Base-by-base conservation (phyloP, 2,888 invertebrate species). In the Pyrrhosoma nymphula region DNA sequence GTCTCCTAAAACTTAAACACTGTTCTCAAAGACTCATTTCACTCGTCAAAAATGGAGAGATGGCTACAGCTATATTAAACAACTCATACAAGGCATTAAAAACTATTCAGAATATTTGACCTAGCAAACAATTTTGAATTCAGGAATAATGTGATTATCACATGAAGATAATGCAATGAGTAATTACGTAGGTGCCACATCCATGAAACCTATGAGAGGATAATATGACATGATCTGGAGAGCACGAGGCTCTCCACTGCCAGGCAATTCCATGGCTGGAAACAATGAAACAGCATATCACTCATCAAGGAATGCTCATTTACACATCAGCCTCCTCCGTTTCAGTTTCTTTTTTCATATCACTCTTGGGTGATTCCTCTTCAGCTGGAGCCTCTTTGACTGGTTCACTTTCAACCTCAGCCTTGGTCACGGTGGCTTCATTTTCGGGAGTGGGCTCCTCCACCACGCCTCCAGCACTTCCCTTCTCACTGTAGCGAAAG, bases 401-500 rank as follows among this genome's bases (percentile, higher is more conserved):
- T 47, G 93, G 69, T 55, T 93, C 93, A 35, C 39, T 93, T 55
- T 93, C 93, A 12, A 16, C 47, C 47, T 93, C 93, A 4, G 75
- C 69, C 75, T 93, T 93, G 16, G 69, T 69, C 47, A 93, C 93
- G n/a, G 93, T 47, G n/a, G 69, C 18, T 75, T 93, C 93, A 93
- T 55, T 93, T 93, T 63, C 60, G 47, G 93, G 47, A 93, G 26
- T 23, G n/a, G 63, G 93, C 93, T 96, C 97, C 95, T 97, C 97
- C 56, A 96, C 96, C n/a, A 97, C 97, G 95, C 96, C 96, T 96
- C 97, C 97, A 60, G 96, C 95, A 95, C 96, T 95, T 82, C 96
- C 95, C 82, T 98, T 98, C 96, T 98, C 98, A 96, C 98, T 98
- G 97, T 98, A 98, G 95, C 98, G 97, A 96, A 98, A 98, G 96